Base-by-base conservation (phyloP, 1,140 invertebrate species). In the Mylabris phalerata region DNA sequence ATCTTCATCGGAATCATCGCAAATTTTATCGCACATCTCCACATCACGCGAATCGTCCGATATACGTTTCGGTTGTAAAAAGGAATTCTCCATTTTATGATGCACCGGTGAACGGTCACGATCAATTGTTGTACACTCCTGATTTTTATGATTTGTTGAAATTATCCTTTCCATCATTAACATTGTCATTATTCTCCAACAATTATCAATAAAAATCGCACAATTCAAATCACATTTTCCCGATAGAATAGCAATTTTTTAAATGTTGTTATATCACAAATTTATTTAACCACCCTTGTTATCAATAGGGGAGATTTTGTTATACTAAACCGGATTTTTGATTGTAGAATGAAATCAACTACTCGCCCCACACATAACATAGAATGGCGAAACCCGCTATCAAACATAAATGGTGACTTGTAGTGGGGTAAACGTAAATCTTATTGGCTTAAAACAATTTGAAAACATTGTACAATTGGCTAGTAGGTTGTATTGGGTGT, bases 91-190 rank as follows among this genome's bases (percentile, higher is more conserved):
- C 13, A 49, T 48, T 11, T 49, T 32, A 32, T 32, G 43, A 24
- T 56, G 44, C 44, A 51, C 32, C 39, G 55, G 43, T 32, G 48
- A 59, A 1, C 48, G 50, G 9, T 63, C 52, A n/a, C 61, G 60
- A 11, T 64, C 65, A n/a, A 47, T 44, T n/a, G 59, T 50, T 10
- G 50, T 39, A 11, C 60, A 39, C 41, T 72, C 61, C 48, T 67
- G 65, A 3, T 60, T 48, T 45, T 73, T 64, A 38, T 67, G 69
- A 48, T 64, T 59, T n/a, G 68, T 63, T 59, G 74, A 70, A 25
- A 68, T 67, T 43, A 73, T 64, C 55, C 74, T 67, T 65, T 76
- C 74, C 73, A 77, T 77, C 73, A 75, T 77, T 67, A 77, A 67
- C 75, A 77, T 77, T 69, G 75, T 77, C 75, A 77, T 77, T 66